These are phyloP conservation scores for Homalodisca vitripennis DNA, from an alignment of 1,140 invertebrate genomes.

Conservation along the genomic window DNA sequence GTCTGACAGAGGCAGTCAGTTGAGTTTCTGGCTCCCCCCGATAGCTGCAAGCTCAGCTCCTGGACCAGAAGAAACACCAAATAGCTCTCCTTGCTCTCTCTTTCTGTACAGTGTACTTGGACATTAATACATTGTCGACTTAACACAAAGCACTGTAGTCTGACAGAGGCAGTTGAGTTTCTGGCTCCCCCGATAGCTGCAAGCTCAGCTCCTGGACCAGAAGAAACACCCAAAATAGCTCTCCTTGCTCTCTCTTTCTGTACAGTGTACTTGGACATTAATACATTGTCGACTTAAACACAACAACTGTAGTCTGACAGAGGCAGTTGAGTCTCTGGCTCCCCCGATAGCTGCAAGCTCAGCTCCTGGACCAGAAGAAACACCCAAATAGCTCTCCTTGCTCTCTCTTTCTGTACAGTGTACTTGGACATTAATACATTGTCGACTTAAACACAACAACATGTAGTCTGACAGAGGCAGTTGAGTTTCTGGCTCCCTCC, in stretches of 20 bases:
- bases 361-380: slow-evolving; percentile 91
- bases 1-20: slow-evolving; percentile 88
- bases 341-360: slow-evolving; percentile 75
- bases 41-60: slow-evolving; percentile 76
- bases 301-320: slow-evolving; percentile 87
- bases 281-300: slow-evolving; percentile 62
- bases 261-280: too few relatives aligned
- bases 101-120: slow-evolving; percentile 60
- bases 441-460: slow-evolving; percentile 71
- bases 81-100: slow-evolving; percentile 92
- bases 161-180: too few relatives aligned
- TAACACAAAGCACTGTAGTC: too few relatives aligned
- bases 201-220: too few relatives aligned
- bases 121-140: too few relatives aligned
- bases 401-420: slow-evolving; percentile 89
- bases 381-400: slow-evolving; percentile 87
- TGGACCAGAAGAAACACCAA: slow-evolving; percentile 92
- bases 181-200: too few relatives aligned
- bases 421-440: slow-evolving; percentile 30
- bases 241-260: too few relatives aligned
- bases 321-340: slow-evolving; percentile 84
- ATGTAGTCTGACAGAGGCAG: slow-evolving; percentile 90
- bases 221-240: too few relatives aligned
- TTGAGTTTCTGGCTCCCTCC: slow-evolving; percentile 79
- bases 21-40: slow-evolving; percentile 82